phyloP scores from a whole-genome alignment of 2,888 invertebrate genomes.

The Epinotia bilunana region DNA sequence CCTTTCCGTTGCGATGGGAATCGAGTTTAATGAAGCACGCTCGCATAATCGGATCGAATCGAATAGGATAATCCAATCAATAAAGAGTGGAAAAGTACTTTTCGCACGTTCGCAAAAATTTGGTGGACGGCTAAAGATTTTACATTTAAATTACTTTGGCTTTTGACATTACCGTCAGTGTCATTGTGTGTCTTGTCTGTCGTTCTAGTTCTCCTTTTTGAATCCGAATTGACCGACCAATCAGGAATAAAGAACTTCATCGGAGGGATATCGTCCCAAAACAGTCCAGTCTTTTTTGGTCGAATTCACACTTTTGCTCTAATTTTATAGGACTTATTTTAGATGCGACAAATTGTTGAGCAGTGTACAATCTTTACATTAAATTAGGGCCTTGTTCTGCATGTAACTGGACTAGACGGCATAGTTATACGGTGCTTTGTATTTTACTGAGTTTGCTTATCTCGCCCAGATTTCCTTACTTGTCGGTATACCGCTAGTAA shows the following conservation, averaged over 20 bases:
- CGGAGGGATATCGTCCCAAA: background rate
- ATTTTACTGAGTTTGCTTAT: no score
- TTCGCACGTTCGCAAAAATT: slow-evolving; percentile 11
- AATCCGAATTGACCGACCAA: background rate
- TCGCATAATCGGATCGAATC: slow-evolving; percentile 12
- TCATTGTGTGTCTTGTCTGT: background rate
- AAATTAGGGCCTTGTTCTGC: no score
- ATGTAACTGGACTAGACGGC: no score
- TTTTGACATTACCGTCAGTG: background rate
- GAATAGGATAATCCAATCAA: slow-evolving; percentile 14
- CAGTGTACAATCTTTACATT: no score
- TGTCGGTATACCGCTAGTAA: no score
- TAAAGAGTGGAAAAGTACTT: slow-evolving; percentile 1
- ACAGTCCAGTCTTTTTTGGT: background rate
- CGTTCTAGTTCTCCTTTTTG: background rate
- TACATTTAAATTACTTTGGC: background rate
- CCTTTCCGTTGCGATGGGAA: slow-evolving; percentile 47
- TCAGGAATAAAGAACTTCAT: background rate
- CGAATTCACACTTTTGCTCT: no score
- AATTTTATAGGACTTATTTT: no score
- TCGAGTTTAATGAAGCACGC: slow-evolving; percentile 2
- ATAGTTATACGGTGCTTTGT: no score
- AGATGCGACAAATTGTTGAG: no score
- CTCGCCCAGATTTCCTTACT: no score
- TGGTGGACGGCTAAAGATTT: background rate